Conservation (phyloP, 37 sponge, comb jelly and placozoan species). For the Cliona cf. orientalis region DNA sequence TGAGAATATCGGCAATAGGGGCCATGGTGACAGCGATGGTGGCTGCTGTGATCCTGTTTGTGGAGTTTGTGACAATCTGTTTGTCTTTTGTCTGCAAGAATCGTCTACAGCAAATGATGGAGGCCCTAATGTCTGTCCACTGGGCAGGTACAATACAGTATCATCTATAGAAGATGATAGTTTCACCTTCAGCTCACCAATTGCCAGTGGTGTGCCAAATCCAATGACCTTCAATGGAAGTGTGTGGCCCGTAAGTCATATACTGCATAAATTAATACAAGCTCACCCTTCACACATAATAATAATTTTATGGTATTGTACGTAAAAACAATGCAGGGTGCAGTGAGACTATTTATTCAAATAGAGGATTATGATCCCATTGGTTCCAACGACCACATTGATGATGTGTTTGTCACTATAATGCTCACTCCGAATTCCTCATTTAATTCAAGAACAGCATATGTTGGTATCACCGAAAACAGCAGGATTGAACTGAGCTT, state of each 20-base stretch:
- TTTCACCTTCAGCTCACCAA: slow-evolving; percentile 2
- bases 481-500: background rate
- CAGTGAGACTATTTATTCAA: background rate
- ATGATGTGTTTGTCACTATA: slow-evolving; percentile 4
- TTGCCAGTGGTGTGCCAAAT: slow-evolving; percentile 34
- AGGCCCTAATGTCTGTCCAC: slow-evolving; percentile 2
- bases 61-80: slow-evolving; percentile 11
- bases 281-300: no score
- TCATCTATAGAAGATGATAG: slow-evolving; percentile 2
- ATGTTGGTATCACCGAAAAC: slow-evolving; percentile 7
- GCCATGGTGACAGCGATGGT: background rate
- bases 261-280: no score
- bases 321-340: background rate
- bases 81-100: slow-evolving; percentile 7
- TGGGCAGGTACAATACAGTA: background rate
- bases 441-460: background rate
- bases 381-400: slow-evolving; percentile 3
- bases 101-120: background rate
- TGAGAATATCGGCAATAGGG: background rate
- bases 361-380: slow-evolving; percentile 2
- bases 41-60: background rate
- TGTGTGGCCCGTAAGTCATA: slow-evolving; percentile 18
- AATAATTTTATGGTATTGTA: no score
- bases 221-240: slow-evolving; percentile 24
- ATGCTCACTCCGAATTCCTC: background rate